Evolutionary conservation across 1,140 invertebrate species (phyloP).

Genomic region (Colletes latitarsis): DNA sequence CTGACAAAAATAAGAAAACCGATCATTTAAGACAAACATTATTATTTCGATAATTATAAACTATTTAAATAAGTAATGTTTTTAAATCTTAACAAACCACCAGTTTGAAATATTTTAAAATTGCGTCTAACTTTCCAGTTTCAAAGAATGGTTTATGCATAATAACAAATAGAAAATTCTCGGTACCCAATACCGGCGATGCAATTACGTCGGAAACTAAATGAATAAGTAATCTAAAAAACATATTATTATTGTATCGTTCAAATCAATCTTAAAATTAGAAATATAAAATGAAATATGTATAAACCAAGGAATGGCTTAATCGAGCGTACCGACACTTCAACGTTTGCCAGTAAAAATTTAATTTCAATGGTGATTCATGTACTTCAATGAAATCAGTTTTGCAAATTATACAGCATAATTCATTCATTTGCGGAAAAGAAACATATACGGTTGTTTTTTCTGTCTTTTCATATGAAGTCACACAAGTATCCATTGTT

Average conservation of each 20-base stretch:
- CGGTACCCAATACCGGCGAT: conserved; percentile 56
- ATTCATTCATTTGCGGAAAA: conserved; percentile 47
- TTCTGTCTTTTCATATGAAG: background rate
- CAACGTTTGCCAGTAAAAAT: conserved; percentile 62
- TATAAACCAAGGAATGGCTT: too few relatives aligned
- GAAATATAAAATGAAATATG: background rate
- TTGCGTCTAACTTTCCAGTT: conserved; percentile 48
- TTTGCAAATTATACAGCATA: conserved; percentile 60
- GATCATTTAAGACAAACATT: background rate
- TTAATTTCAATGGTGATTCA: conserved; percentile 51
- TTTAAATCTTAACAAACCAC: background rate
- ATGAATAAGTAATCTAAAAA: conserved; percentile 67
- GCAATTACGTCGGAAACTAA: conserved; percentile 61
- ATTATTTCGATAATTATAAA: background rate
- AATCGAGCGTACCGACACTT: conserved; percentile 63
- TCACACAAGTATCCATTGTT: background rate
- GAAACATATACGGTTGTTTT: conserved; percentile 23
- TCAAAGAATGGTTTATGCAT: conserved; percentile 44
- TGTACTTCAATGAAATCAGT: conserved; percentile 43
- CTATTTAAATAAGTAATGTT: conserved; percentile 10
- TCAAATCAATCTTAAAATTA: background rate
- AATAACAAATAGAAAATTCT: conserved; percentile 59
- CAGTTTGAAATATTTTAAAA: conserved; percentile 11
- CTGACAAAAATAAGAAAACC: conserved; percentile 10
- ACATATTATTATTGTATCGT: background rate